These are phyloP conservation scores for Atractosteus spatula DNA, from an alignment of 2,113 vertebrate species.

Conservation along the genomic window DNA sequence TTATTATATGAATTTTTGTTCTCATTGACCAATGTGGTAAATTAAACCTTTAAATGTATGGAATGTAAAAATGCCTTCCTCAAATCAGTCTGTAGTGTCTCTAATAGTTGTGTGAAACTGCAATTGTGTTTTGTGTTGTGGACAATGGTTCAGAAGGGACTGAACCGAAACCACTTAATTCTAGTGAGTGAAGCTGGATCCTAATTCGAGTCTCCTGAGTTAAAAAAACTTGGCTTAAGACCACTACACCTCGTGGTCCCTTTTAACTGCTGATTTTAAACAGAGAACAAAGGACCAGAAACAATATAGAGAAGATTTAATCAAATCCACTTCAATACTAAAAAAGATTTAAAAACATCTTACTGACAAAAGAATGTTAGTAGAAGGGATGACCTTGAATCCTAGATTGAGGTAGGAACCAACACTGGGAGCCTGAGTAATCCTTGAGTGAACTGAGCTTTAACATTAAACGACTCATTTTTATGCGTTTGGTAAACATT, in stretches of 20 bases:
- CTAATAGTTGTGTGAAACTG: neutral
- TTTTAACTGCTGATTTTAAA: conserved; percentile 18
- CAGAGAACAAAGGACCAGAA: conserved; percentile 5
- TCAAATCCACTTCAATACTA: conserved; percentile 15
- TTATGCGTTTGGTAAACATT: conserved; percentile 27
- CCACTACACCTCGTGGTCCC: neutral
- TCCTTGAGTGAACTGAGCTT: conserved; percentile 2
- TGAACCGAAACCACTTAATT: neutral
- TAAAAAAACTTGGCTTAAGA: neutral
- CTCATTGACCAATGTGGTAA: too few relatives aligned
- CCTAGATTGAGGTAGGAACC: neutral
- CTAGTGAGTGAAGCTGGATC: neutral
- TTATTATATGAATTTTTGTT: too few relatives aligned
- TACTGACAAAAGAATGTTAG: conserved; percentile 4
- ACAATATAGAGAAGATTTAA: neutral
- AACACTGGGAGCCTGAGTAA: neutral
- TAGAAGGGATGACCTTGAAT: conserved; percentile 7
- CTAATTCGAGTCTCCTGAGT: conserved; percentile 9
- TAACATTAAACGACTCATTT: conserved; percentile 15
- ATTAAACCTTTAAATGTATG: too few relatives aligned
- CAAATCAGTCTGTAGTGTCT: neutral
- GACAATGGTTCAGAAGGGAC: neutral
- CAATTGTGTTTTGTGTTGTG: neutral
- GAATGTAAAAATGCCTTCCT: too few relatives aligned
- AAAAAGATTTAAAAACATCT: conserved; percentile 14